Base-by-base conservation (phyloP, 2,797 vertebrate species). In the Sebastes kiyomatsui region DNA sequence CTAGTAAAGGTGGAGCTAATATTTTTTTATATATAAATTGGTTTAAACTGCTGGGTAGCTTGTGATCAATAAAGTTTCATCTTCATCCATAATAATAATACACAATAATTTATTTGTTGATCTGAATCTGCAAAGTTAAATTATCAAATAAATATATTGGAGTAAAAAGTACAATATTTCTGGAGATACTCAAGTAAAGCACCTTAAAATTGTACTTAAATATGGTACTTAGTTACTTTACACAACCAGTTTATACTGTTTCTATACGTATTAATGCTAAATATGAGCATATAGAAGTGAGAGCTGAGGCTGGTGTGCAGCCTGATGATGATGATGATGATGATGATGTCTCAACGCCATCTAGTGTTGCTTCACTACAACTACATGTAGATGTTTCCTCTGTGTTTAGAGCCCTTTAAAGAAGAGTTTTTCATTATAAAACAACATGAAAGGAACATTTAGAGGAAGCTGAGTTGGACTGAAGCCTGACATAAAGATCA, bases 271-370 rank as follows among this genome's bases (percentile, higher is more conserved):
- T 30, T 16, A 9, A 28, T 16, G 23, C 14, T 35, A 7, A 22
- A 5, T 13, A 4, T 11, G 20, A 25, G 3, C 20, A 16, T 16
- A 20, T 23, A 7, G 16, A 11, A 30, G 16, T 55, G 16, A 65
- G 6, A 67, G 30, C 42, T 20, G 38, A 46, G 35, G 16, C 67
- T 54, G 1, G 1, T 4, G 9, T 22, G 56, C 22, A 49, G 12
- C 59, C 32, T 59, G 7, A 25, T 46, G 64, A 25, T 46, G 64
- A 25, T 46, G 64, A 18, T 46, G 64, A 16, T 38, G 27, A 22
- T 20, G n/a, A 42, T 42, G 67, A 28, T 55, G 67, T 69, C 22
- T 54, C 25, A 69, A 30, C 86, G 2, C 91, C 87, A 90, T 74
- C 92, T 88, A 87, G 85, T 86, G 92, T 3, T 18, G 0, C 0